Base-by-base conservation (phyloP, 2,888 invertebrate species). In the Acanthosoma haemorrhoidale region DNA sequence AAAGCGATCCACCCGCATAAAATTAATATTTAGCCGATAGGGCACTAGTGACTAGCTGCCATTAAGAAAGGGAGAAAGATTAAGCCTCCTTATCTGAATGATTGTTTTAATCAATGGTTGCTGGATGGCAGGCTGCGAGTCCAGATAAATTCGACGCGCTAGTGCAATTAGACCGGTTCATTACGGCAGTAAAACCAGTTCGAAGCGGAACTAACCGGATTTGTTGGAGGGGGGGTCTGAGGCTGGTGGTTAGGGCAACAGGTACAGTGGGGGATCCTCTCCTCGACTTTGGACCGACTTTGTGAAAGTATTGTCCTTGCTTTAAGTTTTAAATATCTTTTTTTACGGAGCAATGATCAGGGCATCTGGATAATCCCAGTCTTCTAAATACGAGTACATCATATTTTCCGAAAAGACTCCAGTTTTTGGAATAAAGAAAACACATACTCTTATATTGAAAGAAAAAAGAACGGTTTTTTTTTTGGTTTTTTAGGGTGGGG, bases 151-250 rank as follows among this genome's bases (percentile, higher is more conserved):
- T 51, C 25, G 51, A 25, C 51, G n/a, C 51, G 51, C 25, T n/a
- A 25, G 25, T 25, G 51, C 51, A 51, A 51, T 51, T 51, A 51
- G 21, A n/a, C 25, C 51, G 51, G 51, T 51, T 51, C 51, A 51
- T 51, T 51, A 51, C 51, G 51, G 51, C 13, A 51, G 51, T 25
- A 51, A 25, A 51, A 51, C 51, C 25, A 25, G 29, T 13, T 25
- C 13, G n/a, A 25, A 51, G 25, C 51, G 51, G 51, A 51, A 51
- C 51, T 51, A 51, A 51, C 51, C 25, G 51, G 51, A 51, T 51
- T 51, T 51, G 51, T 8, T n/a, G 51, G 51, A 25, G 51, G 51
- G 25, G n/a, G 51, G 21, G 29, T 25, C 25, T 1, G 25, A 18
- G 51, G 51, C n/a, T 13, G 21, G 43, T 25, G 8, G 51, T 5